Conservation (phyloP, 2,888 invertebrate genomes). For the Lepidochrysops patricia region DNA sequence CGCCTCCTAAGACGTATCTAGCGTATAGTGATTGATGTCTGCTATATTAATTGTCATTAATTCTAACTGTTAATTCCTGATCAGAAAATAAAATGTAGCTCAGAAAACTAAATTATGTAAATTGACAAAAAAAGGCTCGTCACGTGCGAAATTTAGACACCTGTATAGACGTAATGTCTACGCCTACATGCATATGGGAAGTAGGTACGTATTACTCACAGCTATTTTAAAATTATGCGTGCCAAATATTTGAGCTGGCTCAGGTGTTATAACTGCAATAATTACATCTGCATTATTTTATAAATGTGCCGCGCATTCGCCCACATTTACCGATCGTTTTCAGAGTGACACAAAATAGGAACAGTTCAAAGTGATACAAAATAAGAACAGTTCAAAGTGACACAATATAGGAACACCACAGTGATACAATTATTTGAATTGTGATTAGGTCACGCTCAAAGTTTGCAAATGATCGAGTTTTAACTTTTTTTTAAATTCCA, state of each 20-base stretch:
- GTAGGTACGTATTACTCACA: constrained; percentile 45
- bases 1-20: too few species aligned
- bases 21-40: too few species aligned
- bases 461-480: too few species aligned
- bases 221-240: constrained; percentile 63
- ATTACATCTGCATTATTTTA: constrained; percentile 20
- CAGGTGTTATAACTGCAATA: constrained; percentile 37
- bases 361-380: not conserved
- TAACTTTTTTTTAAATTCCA: too few species aligned
- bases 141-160: not conserved
- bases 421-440: too few species aligned
- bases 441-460: too few species aligned
- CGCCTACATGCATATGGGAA: constrained; percentile 19
- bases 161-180: not conserved
- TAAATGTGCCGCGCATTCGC: constrained; percentile 13
- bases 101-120: too few species aligned
- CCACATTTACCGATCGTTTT: constrained; percentile 6
- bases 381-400: not conserved
- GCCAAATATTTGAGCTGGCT: constrained; percentile 47
- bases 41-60: too few species aligned
- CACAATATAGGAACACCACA: not conserved
- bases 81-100: too few species aligned
- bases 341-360: not conserved
- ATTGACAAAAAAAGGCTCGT: not conserved
- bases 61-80: too few species aligned